phyloP scores from a whole-genome alignment of 1,140 invertebrate species.

The Mesaphorura yosii region DNA sequence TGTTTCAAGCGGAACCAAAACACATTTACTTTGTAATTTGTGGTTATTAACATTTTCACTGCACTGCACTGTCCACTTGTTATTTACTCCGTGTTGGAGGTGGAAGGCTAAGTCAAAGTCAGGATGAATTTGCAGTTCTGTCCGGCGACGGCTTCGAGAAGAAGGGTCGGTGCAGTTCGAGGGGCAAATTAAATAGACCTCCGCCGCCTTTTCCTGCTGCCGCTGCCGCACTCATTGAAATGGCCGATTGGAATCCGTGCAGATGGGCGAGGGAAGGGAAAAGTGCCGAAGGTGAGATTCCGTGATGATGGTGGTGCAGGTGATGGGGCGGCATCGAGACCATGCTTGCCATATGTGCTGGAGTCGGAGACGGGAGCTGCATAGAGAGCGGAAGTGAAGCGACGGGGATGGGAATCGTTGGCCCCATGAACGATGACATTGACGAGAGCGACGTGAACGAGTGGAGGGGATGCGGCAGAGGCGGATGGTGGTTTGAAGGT shows the following conservation, averaged over 20 bases:
- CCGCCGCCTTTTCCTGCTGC: conserved; percentile 12
- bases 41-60: too few relatives aligned
- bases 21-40: too few relatives aligned
- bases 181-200: conserved; percentile 24
- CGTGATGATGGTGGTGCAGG: conserved; percentile 21
- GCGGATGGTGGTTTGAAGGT: too few relatives aligned
- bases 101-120: too few relatives aligned
- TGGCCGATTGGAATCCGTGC: conserved; percentile 23
- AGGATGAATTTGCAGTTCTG: conserved; percentile 20
- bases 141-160: conserved; percentile 24
- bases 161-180: conserved; percentile 29
- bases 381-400: conserved; percentile 17
- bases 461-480: conserved; percentile 19
- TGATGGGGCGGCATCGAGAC: conserved; percentile 9
- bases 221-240: conserved; percentile 22
- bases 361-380: conserved; percentile 15
- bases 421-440: conserved; percentile 17
- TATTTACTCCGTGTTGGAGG: too few relatives aligned
- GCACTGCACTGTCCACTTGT: too few relatives aligned
- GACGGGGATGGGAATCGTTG: conserved; percentile 28
- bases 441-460: conserved; percentile 20
- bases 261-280: conserved; percentile 28
- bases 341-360: conserved; percentile 21
- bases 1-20: too few relatives aligned
- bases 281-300: conserved; percentile 14